phyloP scores from a whole-genome alignment of 2,113 vertebrate genomes.

The Octodon degus region DNA sequence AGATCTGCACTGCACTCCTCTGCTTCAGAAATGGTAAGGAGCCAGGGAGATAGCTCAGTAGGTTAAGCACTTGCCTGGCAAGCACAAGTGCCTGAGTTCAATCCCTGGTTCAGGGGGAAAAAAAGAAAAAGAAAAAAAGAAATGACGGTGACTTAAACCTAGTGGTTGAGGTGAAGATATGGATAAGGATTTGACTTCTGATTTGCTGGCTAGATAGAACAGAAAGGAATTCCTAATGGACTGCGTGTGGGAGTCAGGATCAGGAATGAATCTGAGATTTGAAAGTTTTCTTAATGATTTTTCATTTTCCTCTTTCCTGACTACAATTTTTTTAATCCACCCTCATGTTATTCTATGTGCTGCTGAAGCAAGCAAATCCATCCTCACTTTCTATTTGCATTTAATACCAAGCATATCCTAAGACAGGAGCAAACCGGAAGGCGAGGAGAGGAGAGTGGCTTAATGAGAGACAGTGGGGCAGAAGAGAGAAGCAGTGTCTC shows the following conservation, averaged over 20 bases:
- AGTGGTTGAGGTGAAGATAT: background rate
- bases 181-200: background rate
- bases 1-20: background rate
- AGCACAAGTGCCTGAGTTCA: no score
- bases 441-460: background rate
- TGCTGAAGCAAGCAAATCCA: background rate
- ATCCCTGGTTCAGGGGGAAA: no score
- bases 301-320: background rate
- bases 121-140: no score
- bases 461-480: background rate
- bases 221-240: background rate
- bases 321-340: background rate
- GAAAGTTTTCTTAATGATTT: background rate
- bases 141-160: background rate
- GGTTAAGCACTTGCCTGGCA: no score
- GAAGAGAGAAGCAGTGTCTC: constrained; percentile 1
- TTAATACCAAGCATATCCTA: background rate
- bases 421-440: background rate
- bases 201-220: background rate
- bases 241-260: background rate
- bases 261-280: background rate
- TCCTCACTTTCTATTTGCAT: background rate
- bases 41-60: no score
- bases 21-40: no score
- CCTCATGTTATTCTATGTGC: background rate